Evolutionary conservation across 2,888 invertebrate species (phyloP), one percentile per base, ranked within the genome.

Genomic region (Thalpophila matura): DNA sequence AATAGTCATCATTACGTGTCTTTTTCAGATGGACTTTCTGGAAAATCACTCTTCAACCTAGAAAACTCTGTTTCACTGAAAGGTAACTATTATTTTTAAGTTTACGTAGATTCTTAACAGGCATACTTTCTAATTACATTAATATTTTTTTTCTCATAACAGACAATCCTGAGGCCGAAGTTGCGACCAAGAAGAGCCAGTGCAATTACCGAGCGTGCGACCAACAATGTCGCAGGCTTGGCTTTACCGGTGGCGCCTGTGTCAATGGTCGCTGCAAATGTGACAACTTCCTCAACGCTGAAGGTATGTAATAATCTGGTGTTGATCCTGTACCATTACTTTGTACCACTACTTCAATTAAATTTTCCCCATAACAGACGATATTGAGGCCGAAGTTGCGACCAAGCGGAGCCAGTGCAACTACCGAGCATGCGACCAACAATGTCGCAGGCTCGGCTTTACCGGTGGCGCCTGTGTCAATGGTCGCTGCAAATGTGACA

Each of bases 401-500:
- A n/a, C n/a, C n/a, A n/a, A n/a, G n/a, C n/a, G n/a, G 10, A 10
- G 1, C 16, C 2, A 9, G 22, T 65, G 67, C 6, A 46, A 42
- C 27, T 1, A 9, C 3, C 33, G 3, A 3, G 42, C 6, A 0
- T 66, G 66, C 9, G 12, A 51, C 0, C 54, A 65, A 22, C 18
- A 56, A 10, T 74, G 76, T 53, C 57, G 24, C 6, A 42, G 7
- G 10, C 45, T 63, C 20, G 53, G 45, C 6, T 49, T 22, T n/a
- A 5, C 42, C 3, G 27, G 55, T 12, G 73, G 74, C 27, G 16
- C 24, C 0, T 73, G 73, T 16, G 42, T 59, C 20, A 63, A 51
- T 24, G 54, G 45, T 0, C 47, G 14, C 26, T 73, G 74, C 59
- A 63, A 63, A 18, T 73, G 75, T 26, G 42, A 64, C 40, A 54